Evolutionary conservation across 1,140 invertebrate species (phyloP).

Genomic region (Luehdorfia chinensis): DNA sequence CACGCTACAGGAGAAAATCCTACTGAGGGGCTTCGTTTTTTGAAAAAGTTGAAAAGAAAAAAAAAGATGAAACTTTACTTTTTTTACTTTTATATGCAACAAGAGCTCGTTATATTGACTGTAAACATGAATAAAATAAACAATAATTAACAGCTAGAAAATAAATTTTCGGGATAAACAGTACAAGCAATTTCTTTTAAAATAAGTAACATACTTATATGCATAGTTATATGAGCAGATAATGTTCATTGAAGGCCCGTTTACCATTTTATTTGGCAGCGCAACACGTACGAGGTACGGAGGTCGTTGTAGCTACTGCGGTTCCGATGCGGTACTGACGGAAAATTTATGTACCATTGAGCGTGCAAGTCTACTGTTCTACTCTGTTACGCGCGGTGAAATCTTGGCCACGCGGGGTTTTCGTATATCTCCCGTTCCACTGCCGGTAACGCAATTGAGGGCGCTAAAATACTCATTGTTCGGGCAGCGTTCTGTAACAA

Average conservation of each 20-base stretch:
- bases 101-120: no score
- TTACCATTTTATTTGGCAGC: slow-evolving; percentile 52
- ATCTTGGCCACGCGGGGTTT: slow-evolving; percentile 35
- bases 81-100: no score
- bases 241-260: slow-evolving; percentile 31
- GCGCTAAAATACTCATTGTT: slow-evolving; percentile 14
- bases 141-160: no score
- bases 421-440: slow-evolving; percentile 35
- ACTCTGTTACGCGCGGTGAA: slow-evolving; percentile 36
- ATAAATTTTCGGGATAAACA: no score
- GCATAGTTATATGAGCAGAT: no score
- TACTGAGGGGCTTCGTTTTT: no score
- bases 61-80: no score
- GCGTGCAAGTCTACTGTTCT: slow-evolving; percentile 52
- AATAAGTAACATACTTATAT: no score
- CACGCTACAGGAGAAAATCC: no score
- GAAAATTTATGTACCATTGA: slow-evolving; percentile 70
- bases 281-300: slow-evolving; percentile 55
- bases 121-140: no score
- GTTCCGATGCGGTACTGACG: slow-evolving; percentile 60
- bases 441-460: slow-evolving; percentile 27
- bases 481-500: slow-evolving; percentile 40
- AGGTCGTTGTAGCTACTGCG: slow-evolving; percentile 59
- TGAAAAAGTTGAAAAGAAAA: no score
- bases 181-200: no score